Evolutionary conservation across 2,888 invertebrate genomes (phyloP), one percentile per base, ranked within the genome.

Genomic region (Trachelus stipa): DNA sequence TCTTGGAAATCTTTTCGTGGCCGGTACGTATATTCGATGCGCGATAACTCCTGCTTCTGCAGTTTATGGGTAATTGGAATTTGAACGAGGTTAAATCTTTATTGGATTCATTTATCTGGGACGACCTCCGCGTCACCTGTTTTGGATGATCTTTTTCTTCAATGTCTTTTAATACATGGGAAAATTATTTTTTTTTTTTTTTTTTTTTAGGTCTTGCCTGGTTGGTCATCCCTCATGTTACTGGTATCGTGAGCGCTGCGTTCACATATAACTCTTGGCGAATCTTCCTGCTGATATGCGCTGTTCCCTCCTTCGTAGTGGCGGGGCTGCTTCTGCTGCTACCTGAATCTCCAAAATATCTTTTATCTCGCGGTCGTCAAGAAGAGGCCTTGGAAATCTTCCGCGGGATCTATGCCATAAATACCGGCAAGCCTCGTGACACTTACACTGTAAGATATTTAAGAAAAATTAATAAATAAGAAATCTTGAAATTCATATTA

Each of bases 191-290:
- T 15, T 40, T 12, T 0, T 35, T 40, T 12, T 0, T 35, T 2
- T 56, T 78, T 74, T 75, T 76, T 79, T n/a, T 90, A 93, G 95
- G 93, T 80, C 85, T 94, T 82, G 94, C 94, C 23, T 94, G 94
- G 94, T 86, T 92, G 79, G 91, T 94, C 76, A 93, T 94, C 82
- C 94, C 94, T 68, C 91, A 90, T 77, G 88, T 94, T 85, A 95
- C 97, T 88, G 96, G 96, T 84, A 94, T 95, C 80, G 90, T 92
- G 73, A 94, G 95, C 35, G 91, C 93, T 75, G 92, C 93, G 76
- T 97, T 98, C 92, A 94, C 94, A 37, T 98, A 96, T 92, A 97
- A 97, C 92, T 97, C 97, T 77, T 98, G 98, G 98, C 95, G 98
- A 87, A 96, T 98, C 87, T 98, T 98, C 92, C 93, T 98, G 87